These are phyloP conservation scores for Hedya salicella DNA, from an alignment of 2,888 invertebrate genomes.

Conservation along the genomic window DNA sequence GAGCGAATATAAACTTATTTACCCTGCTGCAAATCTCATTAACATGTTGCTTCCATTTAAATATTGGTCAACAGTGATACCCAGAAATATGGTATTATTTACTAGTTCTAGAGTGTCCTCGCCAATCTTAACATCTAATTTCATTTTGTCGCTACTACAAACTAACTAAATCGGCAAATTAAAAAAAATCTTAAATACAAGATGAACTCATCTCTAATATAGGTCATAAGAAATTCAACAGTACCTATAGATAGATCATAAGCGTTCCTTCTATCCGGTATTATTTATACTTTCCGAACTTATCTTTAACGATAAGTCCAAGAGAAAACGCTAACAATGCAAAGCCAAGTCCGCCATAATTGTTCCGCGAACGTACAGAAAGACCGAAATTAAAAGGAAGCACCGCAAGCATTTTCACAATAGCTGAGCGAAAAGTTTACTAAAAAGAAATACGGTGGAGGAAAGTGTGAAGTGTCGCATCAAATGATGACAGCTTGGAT, in stretches of 20 bases:
- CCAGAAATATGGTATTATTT: no score
- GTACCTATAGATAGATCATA: background rate
- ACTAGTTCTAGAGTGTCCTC: no score
- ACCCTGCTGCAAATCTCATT: no score
- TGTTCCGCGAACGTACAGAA: constrained; percentile 7
- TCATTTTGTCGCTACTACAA: no score
- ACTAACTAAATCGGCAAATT: no score
- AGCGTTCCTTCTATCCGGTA: background rate
- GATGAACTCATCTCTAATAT: no score
- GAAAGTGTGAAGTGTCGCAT: background rate
- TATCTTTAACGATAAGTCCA: constrained; percentile 14
- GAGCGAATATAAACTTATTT: no score
- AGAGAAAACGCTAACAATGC: constrained; percentile 21
- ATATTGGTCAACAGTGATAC: no score
- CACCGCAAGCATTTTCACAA: constrained; percentile 11
- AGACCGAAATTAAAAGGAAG: constrained; percentile 3
- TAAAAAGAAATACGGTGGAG: background rate
- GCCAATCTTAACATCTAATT: no score
- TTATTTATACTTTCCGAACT: constrained; percentile 14
- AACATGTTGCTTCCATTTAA: no score
- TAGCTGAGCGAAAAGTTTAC: background rate
- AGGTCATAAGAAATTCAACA: no score
- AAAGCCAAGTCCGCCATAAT: constrained; percentile 21
- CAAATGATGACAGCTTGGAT: constrained; percentile 5
- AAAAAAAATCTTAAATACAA: no score